phyloP scores from a whole-genome alignment of 1,140 invertebrate species.

The Brachionus asplanchnoidis region DNA sequence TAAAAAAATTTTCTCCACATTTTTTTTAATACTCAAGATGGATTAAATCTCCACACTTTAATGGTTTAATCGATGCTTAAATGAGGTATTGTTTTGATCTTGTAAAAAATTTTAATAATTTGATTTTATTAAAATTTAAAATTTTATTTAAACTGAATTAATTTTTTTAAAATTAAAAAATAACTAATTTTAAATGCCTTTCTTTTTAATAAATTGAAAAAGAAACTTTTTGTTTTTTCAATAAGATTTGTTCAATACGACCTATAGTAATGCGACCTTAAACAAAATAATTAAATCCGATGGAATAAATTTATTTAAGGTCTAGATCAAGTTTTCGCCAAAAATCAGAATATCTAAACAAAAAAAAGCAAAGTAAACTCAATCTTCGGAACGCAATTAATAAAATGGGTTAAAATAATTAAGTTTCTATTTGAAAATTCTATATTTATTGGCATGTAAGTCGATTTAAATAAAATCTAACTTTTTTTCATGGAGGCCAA shows the following conservation, averaged over 20 bases:
- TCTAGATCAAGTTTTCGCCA: background rate
- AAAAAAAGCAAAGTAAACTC: background rate
- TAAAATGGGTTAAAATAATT: conserved; percentile 20
- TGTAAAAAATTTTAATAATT: background rate
- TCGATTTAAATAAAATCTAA: background rate
- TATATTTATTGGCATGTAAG: background rate
- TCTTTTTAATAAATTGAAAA: background rate
- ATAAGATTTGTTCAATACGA: background rate
- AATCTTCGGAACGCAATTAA: conserved; percentile 1
- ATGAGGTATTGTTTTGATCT: background rate
- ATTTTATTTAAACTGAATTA: background rate
- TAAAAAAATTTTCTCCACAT: background rate
- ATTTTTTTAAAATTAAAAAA: background rate
- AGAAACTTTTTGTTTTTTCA: background rate
- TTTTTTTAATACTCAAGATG: background rate
- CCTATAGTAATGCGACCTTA: background rate
- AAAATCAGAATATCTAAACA: conserved; percentile 4
- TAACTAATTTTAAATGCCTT: background rate
- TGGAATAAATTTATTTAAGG: conserved; percentile 4
- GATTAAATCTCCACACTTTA: background rate
- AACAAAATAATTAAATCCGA: background rate
- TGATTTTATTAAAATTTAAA: background rate
- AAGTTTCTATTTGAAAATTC: background rate
- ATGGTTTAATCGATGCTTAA: background rate
- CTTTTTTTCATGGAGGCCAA: background rate